phyloP scores from a whole-genome alignment of 2,113 vertebrate species.

The Xyrauchen texanus region DNA sequence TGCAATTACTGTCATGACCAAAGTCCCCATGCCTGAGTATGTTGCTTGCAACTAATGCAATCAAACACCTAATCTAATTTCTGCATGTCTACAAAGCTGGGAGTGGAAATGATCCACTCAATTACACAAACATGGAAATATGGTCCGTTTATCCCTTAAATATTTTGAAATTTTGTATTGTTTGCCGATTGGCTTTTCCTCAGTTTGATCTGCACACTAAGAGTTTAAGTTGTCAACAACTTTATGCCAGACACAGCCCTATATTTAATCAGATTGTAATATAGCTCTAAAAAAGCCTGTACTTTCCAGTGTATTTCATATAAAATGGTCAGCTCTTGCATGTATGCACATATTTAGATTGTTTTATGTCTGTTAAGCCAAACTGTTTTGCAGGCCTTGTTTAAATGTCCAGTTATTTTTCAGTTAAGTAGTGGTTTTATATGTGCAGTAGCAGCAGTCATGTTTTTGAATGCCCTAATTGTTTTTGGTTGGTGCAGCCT shows the following conservation, averaged over 20 bases:
- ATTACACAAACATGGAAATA: neutral
- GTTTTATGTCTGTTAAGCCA: conserved; percentile 41
- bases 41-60: conserved; percentile 36
- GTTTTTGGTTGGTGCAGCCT: conserved; percentile 1
- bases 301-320: conserved; percentile 38
- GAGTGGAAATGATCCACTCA: neutral
- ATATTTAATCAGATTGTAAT: conserved; percentile 25
- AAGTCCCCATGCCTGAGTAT: conserved; percentile 35
- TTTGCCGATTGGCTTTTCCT: too few species aligned
- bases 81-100: neutral
- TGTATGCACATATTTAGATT: conserved; percentile 34
- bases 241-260: neutral
- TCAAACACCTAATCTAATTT: conserved; percentile 39
- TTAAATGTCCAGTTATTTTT: conserved; percentile 27
- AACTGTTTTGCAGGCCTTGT: conserved; percentile 16
- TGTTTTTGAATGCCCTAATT: conserved; percentile 24
- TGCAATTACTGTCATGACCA: conserved; percentile 39
- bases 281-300: conserved; percentile 19
- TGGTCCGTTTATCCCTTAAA: neutral
- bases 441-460: neutral
- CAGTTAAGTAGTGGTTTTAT: conserved; percentile 29
- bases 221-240: neutral
- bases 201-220: neutral
- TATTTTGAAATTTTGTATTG: too few species aligned
- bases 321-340: conserved; percentile 5